These are phyloP conservation scores for Crambe crambe DNA, from an alignment of 37 sponge, comb jelly and placozoan species.

Conservation along the genomic window DNA sequence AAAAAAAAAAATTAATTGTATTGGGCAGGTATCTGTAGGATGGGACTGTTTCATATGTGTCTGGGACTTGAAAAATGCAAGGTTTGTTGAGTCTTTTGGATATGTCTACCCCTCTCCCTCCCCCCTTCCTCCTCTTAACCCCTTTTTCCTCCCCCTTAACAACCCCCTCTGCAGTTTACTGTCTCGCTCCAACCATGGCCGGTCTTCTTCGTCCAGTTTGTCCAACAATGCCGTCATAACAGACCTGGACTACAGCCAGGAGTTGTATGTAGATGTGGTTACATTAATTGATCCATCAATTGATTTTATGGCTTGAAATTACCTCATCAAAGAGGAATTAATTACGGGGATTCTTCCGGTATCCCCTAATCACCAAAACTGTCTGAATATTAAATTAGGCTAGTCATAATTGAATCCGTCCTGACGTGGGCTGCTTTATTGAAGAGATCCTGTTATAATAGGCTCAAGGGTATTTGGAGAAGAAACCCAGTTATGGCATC, in stretches of 20 bases:
- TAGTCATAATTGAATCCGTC: too few relatives aligned
- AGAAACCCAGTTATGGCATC: too few relatives aligned
- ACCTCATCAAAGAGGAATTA: too few relatives aligned
- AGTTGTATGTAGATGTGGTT: conserved; percentile 22
- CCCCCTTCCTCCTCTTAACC: background rate
- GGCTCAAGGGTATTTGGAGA: too few relatives aligned
- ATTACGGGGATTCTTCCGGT: too few relatives aligned
- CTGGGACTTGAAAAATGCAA: conserved; percentile 42
- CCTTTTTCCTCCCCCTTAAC: background rate
- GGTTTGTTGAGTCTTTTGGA: background rate
- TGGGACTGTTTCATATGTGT: conserved; percentile 71
- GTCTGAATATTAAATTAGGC: too few relatives aligned
- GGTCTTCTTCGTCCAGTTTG: background rate
- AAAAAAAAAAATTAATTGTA: too few relatives aligned
- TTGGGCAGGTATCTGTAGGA: conserved; percentile 64
- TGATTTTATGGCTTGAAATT: too few relatives aligned
- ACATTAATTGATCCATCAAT: too few relatives aligned
- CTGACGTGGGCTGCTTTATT: too few relatives aligned
- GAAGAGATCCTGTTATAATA: too few relatives aligned
- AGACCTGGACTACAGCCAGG: conserved; percentile 37
- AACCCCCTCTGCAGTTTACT: conserved; percentile 6
- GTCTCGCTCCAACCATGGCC: conserved; percentile 4
- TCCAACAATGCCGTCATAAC: conserved; percentile 44
- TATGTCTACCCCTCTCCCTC: background rate
- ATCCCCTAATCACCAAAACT: too few relatives aligned